phyloP scores from a whole-genome alignment of 2,888 invertebrate genomes.

The Tipula confusa region DNA sequence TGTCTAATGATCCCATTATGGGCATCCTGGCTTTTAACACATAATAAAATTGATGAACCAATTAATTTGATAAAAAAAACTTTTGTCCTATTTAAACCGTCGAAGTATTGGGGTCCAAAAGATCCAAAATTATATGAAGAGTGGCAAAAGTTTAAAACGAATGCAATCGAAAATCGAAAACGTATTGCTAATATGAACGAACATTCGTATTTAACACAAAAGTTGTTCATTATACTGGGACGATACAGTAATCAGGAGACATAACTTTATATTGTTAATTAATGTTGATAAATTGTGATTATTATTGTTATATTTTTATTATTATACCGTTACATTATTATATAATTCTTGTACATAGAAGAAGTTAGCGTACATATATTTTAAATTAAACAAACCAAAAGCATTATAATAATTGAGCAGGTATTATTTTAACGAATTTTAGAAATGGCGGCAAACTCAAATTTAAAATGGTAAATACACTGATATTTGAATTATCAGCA shows the following conservation, averaged over 20 bases:
- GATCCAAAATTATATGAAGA: constrained; percentile 53
- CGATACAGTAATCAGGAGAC: constrained; percentile 31
- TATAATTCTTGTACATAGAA: background rate
- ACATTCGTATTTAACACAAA: constrained; percentile 42
- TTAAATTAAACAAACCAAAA: background rate
- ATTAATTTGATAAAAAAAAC: constrained; percentile 41
- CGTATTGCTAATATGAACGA: constrained; percentile 38
- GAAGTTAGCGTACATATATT: background rate
- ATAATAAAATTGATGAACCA: constrained; percentile 37
- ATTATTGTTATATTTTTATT: background rate
- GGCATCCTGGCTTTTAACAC: constrained; percentile 45
- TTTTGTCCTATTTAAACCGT: constrained; percentile 53
- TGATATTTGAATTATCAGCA: too few species aligned
- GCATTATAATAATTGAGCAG: too few species aligned
- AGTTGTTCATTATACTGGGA: constrained; percentile 42
- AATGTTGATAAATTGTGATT: background rate
- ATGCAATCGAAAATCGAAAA: constrained; percentile 49
- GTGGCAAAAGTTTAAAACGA: constrained; percentile 57
- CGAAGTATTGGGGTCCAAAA: constrained; percentile 61
- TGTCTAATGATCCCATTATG: constrained; percentile 54
- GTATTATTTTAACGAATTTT: too few species aligned
- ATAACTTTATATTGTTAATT: background rate
- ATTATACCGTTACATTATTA: background rate
- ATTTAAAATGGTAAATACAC: too few species aligned
- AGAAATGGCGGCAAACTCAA: too few species aligned